Evolutionary conservation across 2,797 vertebrate genomes (phyloP).

Genomic region (Glossophaga mutica): DNA sequence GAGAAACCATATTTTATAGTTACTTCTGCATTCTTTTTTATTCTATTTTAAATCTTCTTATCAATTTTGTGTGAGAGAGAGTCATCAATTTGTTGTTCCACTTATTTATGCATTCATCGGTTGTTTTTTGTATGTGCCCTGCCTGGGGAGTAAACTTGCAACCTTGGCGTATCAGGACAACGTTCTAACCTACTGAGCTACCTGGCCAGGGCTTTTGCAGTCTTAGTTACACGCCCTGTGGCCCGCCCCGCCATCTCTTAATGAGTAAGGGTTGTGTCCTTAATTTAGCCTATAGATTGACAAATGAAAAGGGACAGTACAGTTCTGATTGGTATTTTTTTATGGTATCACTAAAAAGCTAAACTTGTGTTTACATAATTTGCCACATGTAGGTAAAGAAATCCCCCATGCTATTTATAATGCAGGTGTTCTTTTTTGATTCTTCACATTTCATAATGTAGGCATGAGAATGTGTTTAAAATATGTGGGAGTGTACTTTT

Average conservation of each 20-base stretch:
- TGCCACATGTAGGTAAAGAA: neutral
- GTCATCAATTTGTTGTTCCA: too few relatives aligned
- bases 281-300: neutral
- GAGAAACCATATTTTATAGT: neutral
- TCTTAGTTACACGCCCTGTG: neutral
- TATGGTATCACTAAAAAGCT: neutral
- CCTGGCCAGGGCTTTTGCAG: neutral
- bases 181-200: too few relatives aligned
- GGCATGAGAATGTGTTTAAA: neutral
- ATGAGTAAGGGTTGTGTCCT: neutral
- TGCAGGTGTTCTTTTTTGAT: neutral
- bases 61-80: too few relatives aligned
- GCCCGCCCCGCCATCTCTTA: neutral
- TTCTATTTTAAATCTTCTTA: too few relatives aligned
- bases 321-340: neutral
- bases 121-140: too few relatives aligned
- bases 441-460: neutral
- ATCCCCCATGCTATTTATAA: neutral
- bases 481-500: neutral
- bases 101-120: too few relatives aligned
- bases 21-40: neutral
- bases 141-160: too few relatives aligned
- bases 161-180: too few relatives aligned
- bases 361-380: neutral
- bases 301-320: neutral